Base-by-base conservation (phyloP, 2,888 invertebrate genomes). In the Ernsta delagoae region DNA sequence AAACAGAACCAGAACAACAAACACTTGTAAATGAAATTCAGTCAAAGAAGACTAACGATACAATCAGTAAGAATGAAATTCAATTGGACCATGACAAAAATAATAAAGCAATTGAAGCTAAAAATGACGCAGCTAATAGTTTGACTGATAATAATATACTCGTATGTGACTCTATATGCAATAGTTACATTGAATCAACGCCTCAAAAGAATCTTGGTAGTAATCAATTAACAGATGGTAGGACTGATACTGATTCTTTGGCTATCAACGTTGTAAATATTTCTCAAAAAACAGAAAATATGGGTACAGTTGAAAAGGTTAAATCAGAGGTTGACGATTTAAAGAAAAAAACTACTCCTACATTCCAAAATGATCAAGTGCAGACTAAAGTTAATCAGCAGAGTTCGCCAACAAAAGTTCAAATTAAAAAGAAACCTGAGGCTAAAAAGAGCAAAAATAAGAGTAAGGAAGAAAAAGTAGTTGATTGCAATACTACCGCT, bases 391-490 rank as follows among this genome's bases (percentile, higher is more conserved):
- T 39, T 59, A 69, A 63, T 45, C 39, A 60, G 16, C 12, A 59
- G 62, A 56, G 61, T 54, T n/a, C 39, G 54, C 48, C 39, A 68
- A 36, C 57, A 56, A 65, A 70, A 50, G 43, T 64, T 41, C 56
- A 36, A 39, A 24, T 60, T n/a, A 69, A 43, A 41, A 66, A 73
- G 56, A 69, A 70, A 3, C 39, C 11, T 31, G 36, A 61, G 34
- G 61, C 8, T 50, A 43, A 59, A 24, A n/a, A 59, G 61, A n/a
- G 9, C 9, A 59, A 48, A 50, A 41, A 66, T 12, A 57, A 59
- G 54, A 61, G 56, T 65, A 62, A 48, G 34, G 69, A 60, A 57
- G n/a, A 16, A 53, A 71, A 84, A 76, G 78, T 71, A 71, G 74
- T 74, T 67, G 73, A 70, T 64, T 70, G 77, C 63, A 76, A 71